Evolutionary conservation across 2,888 invertebrate species (phyloP).

Genomic region (Pachliopta kotzebuea): DNA sequence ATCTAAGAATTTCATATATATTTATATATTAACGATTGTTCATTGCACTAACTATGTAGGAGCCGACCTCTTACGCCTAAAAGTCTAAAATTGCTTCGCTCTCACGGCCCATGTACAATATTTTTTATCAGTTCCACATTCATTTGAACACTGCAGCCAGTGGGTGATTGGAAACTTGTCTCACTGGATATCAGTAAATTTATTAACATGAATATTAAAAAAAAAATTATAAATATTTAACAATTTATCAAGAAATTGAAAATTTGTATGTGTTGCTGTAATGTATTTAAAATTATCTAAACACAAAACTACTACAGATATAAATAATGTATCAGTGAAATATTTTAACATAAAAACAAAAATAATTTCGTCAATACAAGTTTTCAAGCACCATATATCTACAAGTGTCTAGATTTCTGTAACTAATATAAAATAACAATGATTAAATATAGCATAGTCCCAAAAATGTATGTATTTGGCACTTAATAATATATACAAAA

Average conservation of each 20-base stretch:
- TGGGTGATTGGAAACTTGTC: slow-evolving; percentile 27
- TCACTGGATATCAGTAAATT: background rate
- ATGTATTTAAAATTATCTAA: background rate
- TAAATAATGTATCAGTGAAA: background rate
- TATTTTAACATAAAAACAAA: background rate
- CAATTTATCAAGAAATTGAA: too few relatives aligned
- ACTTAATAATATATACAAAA: too few relatives aligned
- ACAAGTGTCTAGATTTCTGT: too few relatives aligned
- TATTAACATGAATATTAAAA: background rate
- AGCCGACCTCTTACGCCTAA: slow-evolving; percentile 44
- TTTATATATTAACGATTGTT: slow-evolving; percentile 45
- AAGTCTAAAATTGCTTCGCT: slow-evolving; percentile 65
- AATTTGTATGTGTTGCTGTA: background rate
- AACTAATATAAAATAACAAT: too few relatives aligned
- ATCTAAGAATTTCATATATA: slow-evolving; percentile 42
- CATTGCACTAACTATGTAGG: slow-evolving; percentile 68
- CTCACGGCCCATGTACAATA: slow-evolving; percentile 40
- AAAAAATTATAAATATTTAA: background rate
- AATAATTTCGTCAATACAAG: background rate
- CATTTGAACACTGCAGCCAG: slow-evolving; percentile 48
- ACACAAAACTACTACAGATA: background rate
- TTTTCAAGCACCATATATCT: background rate
- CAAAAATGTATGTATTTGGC: too few relatives aligned
- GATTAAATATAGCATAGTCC: too few relatives aligned
- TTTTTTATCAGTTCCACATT: slow-evolving; percentile 35